A percentile compares a stretch with the other conserved stretches of the same genome.
These are phyloP conservation scores for Tachypleus tridentatus DNA, from an alignment of 1,140 invertebrate genomes.

Conservation along the genomic window DNA sequence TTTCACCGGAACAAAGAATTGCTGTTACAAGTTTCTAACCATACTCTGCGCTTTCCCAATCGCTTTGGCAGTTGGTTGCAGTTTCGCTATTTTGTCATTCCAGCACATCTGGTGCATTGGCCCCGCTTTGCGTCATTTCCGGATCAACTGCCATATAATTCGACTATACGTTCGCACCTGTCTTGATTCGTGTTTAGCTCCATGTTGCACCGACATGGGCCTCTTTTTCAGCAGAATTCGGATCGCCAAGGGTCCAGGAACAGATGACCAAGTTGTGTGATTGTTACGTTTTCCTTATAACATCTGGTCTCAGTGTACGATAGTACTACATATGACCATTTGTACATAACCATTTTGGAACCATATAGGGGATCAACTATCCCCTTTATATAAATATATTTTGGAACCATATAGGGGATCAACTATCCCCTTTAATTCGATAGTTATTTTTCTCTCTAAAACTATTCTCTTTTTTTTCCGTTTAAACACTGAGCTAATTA, in stretches of 20 bases:
- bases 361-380: too few species aligned
- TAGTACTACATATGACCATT: too few species aligned
- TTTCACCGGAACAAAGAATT: slow-evolving; percentile 51
- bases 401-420: too few species aligned
- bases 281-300: too few species aligned
- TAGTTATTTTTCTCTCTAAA: too few species aligned
- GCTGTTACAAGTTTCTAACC: slow-evolving; percentile 55
- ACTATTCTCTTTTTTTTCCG: too few species aligned
- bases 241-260: not conserved
- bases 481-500: too few species aligned
- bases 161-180: slow-evolving; percentile 43
- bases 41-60: slow-evolving; percentile 51
- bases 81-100: slow-evolving; percentile 61
- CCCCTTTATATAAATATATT: too few species aligned
- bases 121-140: slow-evolving; percentile 50
- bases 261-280: too few species aligned
- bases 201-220: slow-evolving; percentile 47
- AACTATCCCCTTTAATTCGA: too few species aligned
- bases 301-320: too few species aligned
- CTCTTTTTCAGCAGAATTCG: slow-evolving; percentile 48
- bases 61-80: slow-evolving; percentile 52
- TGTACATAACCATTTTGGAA: too few species aligned
- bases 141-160: slow-evolving; percentile 50
- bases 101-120: slow-evolving; percentile 60
- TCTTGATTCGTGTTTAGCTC: slow-evolving; percentile 47